These are phyloP conservation scores for Zeuzera pyrina DNA, from an alignment of 2,888 invertebrate genomes.

Conservation along the genomic window DNA sequence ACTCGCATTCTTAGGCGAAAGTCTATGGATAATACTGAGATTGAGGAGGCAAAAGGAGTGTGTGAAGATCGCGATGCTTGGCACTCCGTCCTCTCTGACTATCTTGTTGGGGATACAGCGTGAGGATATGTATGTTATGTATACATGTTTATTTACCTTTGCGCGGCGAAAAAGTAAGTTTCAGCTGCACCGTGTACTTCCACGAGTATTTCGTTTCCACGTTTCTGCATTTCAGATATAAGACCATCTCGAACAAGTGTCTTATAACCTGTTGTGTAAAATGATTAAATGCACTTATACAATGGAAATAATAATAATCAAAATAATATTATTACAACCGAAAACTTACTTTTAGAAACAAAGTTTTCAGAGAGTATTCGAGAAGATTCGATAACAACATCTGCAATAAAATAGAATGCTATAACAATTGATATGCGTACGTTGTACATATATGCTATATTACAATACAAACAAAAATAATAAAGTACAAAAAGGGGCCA, in stretches of 20 bases:
- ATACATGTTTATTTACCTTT: conserved; percentile 35
- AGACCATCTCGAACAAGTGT: conserved; percentile 35
- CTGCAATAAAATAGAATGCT: conserved; percentile 23
- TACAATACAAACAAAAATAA: too few relatives aligned
- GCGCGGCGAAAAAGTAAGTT: conserved; percentile 53
- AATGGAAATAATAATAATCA: neutral
- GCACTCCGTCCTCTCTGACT: too few relatives aligned
- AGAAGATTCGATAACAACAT: conserved; percentile 50
- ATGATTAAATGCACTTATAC: neutral
- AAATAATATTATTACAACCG: neutral
- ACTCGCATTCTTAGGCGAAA: too few relatives aligned
- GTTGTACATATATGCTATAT: too few relatives aligned
- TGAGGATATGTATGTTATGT: too few relatives aligned
- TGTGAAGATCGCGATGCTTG: too few relatives aligned
- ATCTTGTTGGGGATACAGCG: too few relatives aligned
- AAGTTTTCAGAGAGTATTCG: conserved; percentile 44
- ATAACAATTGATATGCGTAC: too few relatives aligned
- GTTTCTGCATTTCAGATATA: conserved; percentile 55
- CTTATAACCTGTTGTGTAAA: conserved; percentile 49
- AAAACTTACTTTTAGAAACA: conserved; percentile 44
- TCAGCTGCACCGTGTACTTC: conserved; percentile 40
- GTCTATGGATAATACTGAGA: too few relatives aligned
- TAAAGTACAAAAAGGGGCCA: too few relatives aligned
- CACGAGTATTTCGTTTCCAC: conserved; percentile 44
- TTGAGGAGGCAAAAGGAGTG: too few relatives aligned